Evolutionary conservation across 2,797 vertebrate genomes (phyloP), one percentile per base, ranked within the genome.

Genomic region (Lacerta viridis): DNA sequence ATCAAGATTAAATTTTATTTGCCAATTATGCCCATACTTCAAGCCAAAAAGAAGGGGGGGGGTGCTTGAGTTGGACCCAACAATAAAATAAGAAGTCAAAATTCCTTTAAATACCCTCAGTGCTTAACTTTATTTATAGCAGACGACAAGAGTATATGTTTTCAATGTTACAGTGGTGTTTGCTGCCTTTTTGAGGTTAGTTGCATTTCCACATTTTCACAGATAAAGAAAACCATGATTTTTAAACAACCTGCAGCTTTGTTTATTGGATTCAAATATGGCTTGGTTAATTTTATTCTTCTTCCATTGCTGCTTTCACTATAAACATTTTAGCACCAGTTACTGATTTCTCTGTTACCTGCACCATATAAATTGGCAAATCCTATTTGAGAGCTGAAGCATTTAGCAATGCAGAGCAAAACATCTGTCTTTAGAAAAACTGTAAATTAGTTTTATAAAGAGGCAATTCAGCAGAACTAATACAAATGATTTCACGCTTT

Each of bases 361-460:
- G 89, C 87, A 86, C 66, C 39, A 89, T 79, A 89, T 91, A 94
- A 93, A 94, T 93, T 92, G 88, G 72, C 80, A 93, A 92, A 93
- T 90, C 66, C 69, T 93, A 90, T 88, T 87, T 80, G 43, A 87
- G 80, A 93, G 46, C 76, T 74, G 74, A 94, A 93, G 41, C n/a
- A 84, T 88, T 92, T 90, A 90, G 78, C 76, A 93, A 86, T 68
- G 72, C 75, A 92, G 79, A 66, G 59, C 43, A 86, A 72, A 94
- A 93, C 93, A 91, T 93, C 93, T 95, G 85, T 95, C 90, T 92
- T 89, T 50, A 91, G 88, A 91, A 95, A 90, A 95, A 90, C 72
- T 92, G 83, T 92, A 90, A 89, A 89, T 94, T 94, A 92, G 86
- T 93, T 93, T 95, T 93, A 87, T 91, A 89, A 92, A 93, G 84